These are phyloP conservation scores for Diplosoma virens DNA, from an alignment of 23 tunicate genomes.

Conservation along the genomic window DNA sequence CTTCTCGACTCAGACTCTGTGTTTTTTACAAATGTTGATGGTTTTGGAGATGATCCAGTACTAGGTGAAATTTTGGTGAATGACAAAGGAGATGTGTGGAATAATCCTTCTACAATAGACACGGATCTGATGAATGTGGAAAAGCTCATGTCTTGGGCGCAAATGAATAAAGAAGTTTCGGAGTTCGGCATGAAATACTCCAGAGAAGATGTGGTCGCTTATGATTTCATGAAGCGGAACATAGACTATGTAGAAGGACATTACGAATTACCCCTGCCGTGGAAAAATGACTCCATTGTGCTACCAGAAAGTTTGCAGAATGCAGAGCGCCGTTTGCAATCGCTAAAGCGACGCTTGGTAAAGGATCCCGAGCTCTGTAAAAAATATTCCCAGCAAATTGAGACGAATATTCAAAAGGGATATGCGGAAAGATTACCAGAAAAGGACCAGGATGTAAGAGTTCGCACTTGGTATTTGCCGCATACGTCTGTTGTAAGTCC, in stretches of 20 bases:
- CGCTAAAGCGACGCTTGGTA: neutral
- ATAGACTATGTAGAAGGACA: slow-evolving; percentile 2
- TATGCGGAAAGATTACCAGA: slow-evolving; percentile 9
- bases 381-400: slow-evolving; percentile 1
- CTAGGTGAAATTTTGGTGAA: neutral
- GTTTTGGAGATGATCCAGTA: neutral
- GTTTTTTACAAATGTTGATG: neutral
- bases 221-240: neutral
- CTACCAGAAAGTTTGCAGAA: slow-evolving; percentile 11
- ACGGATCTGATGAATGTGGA: neutral
- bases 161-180: neutral
- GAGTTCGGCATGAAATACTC: slow-evolving; percentile 16
- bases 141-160: neutral
- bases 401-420: neutral
- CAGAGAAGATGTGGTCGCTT: slow-evolving; percentile 4
- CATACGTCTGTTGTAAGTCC: slow-evolving; percentile 14
- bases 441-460: neutral
- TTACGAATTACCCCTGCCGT: neutral
- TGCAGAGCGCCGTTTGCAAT: neutral
- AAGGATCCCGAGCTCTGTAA: neutral
- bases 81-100: slow-evolving; percentile 14
- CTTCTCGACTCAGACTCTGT: too few species aligned
- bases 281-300: neutral
- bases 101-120: neutral
- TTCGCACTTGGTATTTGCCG: neutral